Base-by-base conservation (phyloP, 2,888 invertebrate species). In the Shargacucullia verbasci region DNA sequence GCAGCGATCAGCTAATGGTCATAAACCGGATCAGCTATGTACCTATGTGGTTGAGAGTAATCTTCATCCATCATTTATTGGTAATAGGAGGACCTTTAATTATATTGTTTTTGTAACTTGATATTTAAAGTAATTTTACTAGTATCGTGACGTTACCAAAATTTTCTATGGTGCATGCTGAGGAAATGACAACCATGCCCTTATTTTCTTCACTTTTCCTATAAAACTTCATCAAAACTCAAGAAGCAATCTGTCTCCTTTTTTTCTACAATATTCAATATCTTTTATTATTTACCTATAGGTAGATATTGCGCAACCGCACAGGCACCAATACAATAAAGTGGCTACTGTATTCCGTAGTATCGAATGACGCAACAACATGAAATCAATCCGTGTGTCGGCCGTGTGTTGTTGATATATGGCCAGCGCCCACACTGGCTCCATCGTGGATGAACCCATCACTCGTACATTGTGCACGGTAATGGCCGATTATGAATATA, bases 361-460 rank as follows among this genome's bases (percentile, higher is more conserved):
- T 73, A 68, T 76, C 66, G 63, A 50, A 69, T 80, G 81, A 70
- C 72, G 80, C 78, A 81, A 82, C 69, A 65, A 68, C 62, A 68
- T 70, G 76, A 70, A 73, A 79, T 78, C 74, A 78, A 79, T 76
- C 70, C 61, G 48, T 62, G 56, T 70, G 66, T 45, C 47, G 47
- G 56, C 44, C 37, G 54, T 40, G 13, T 68, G 60, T 52, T 63
- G 59, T 78, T 84, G 81, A 89, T 81, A 81, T 85, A 88, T 84
- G 62, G 71, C 66, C 52, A 80, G 85, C 87, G 86, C 88, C 88
- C 86, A 89, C 88, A 82, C 82, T 58, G 52, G 60, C 70, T 58
- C 48, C 56, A 63, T 59, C 59, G 63, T 58, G 43, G 62, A 73
- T 68, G 72, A 71, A 70, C 71, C 72, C 70, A 66, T 71, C 70